phyloP scores from a whole-genome alignment of 2,888 invertebrate species.

The Pegoplata infirma region DNA sequence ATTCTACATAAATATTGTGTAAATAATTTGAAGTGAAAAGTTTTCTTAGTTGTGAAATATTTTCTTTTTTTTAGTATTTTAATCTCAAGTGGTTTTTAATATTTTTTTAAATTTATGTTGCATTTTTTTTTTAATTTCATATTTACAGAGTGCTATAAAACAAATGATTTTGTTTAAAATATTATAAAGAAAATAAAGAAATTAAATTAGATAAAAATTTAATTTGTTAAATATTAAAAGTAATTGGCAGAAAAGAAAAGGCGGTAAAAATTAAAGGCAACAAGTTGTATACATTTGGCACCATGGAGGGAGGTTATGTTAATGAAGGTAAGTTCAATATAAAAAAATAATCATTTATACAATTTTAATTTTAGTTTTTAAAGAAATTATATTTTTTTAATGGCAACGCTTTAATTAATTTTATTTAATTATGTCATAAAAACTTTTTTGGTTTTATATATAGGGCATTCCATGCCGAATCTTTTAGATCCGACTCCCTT shows the following conservation, averaged over 20 bases:
- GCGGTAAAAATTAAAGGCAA: constrained; percentile 62
- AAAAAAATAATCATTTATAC: background rate
- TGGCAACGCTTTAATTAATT: too few relatives aligned
- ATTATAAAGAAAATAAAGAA: constrained; percentile 2
- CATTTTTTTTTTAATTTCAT: constrained; percentile 20
- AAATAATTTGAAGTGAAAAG: constrained; percentile 24
- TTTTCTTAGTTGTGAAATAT: constrained; percentile 40
- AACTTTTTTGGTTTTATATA: too few relatives aligned
- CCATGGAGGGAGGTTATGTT: constrained; percentile 77
- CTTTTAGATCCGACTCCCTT: too few relatives aligned
- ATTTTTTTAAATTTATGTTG: constrained; percentile 15
- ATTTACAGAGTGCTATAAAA: constrained; percentile 42
- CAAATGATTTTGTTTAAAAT: constrained; percentile 36
- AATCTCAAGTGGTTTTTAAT: constrained; percentile 44
- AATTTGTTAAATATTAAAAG: constrained; percentile 1
- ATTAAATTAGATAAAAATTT: background rate
- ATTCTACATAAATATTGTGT: constrained; percentile 20
- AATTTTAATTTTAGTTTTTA: background rate
- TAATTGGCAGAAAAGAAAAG: constrained; percentile 16
- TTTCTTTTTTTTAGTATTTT: background rate
- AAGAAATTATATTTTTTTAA: too few relatives aligned
- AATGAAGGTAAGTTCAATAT: constrained; percentile 77
- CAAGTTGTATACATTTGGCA: constrained; percentile 75
- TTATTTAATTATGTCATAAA: too few relatives aligned
- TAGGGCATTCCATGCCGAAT: too few relatives aligned